A percentile compares a stretch with the other conserved stretches of the same genome.
These are phyloP conservation scores for Dynastes grantii DNA, from an alignment of 2,888 invertebrate species.

Conservation along the genomic window DNA sequence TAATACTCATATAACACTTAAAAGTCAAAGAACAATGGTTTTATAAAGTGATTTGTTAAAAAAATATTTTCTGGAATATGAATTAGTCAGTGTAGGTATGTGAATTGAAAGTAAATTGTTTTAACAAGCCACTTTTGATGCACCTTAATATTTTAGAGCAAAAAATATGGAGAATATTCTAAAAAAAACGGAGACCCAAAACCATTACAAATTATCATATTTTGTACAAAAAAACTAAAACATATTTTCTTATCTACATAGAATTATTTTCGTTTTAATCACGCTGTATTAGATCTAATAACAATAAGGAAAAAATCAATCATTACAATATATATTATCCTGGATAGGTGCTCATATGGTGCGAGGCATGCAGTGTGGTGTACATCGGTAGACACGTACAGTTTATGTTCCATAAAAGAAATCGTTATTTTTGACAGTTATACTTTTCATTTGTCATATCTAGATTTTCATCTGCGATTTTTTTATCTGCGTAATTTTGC, in stretches of 20 bases:
- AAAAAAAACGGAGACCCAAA: conserved; percentile 35
- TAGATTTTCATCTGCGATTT: no score
- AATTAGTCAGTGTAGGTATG: background rate
- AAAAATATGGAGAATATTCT: conserved; percentile 10
- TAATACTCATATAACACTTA: conserved; percentile 27
- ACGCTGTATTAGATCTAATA: background rate
- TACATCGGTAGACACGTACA: no score
- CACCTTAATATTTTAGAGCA: conserved; percentile 12
- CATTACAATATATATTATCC: background rate
- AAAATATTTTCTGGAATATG: conserved; percentile 4
- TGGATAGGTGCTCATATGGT: conserved; percentile 1
- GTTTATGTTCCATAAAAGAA: no score
- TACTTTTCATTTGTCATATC: no score
- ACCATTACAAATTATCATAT: conserved; percentile 41
- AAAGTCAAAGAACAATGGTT: conserved; percentile 18
- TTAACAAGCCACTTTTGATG: background rate
- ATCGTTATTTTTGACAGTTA: no score
- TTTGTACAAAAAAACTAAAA: conserved; percentile 43
- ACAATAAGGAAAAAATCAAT: no score
- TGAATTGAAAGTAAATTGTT: conserved; percentile 10
- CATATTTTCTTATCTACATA: conserved; percentile 9
- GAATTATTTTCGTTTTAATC: conserved; percentile 5
- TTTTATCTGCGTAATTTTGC: no score
- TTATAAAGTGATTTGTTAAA: conserved; percentile 11
- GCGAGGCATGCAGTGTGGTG: background rate